A percentile compares a stretch with the other conserved stretches of the same genome.
phyloP scores from a whole-genome alignment of 64 coral and sea anemone genomes.

The Pocillopora verrucosa region DNA sequence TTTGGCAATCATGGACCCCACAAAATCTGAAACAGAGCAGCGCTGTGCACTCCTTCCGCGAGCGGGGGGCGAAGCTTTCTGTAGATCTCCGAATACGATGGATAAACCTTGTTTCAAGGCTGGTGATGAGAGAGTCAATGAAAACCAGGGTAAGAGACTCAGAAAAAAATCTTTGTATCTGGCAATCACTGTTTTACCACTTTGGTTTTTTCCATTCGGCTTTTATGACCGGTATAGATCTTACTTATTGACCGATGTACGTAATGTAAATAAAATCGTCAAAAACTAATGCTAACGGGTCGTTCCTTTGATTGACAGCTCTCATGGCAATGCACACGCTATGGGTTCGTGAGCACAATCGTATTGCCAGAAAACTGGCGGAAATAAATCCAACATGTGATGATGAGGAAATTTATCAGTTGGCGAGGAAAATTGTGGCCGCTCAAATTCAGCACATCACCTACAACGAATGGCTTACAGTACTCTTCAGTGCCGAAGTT shows the following conservation, averaged over 20 bases:
- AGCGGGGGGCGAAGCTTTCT: not conserved
- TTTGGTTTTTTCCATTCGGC: not conserved
- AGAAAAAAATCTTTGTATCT: not conserved
- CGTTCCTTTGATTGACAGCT: slow-evolving; percentile 19
- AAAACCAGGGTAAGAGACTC: slow-evolving; percentile 27
- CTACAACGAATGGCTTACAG: slow-evolving; percentile 59
- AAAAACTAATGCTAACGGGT: not conserved
- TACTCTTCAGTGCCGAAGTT: slow-evolving; percentile 17
- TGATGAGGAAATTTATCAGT: slow-evolving; percentile 37
- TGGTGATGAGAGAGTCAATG: slow-evolving; percentile 11
- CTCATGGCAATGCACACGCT: slow-evolving; percentile 52
- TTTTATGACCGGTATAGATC: not conserved
- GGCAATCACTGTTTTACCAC: no score
- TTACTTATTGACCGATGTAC: not conserved
- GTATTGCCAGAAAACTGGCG: slow-evolving; percentile 17
- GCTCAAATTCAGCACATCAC: slow-evolving; percentile 71
- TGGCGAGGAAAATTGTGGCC: slow-evolving; percentile 55
- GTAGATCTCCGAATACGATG: not conserved
- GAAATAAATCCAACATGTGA: not conserved
- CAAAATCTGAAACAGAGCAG: not conserved
- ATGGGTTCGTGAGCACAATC: slow-evolving; percentile 64
- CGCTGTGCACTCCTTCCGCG: not conserved
- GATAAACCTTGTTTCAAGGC: not conserved
- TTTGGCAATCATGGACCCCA: not conserved
- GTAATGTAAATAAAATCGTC: no score